Evolutionary conservation across 2,888 invertebrate genomes (phyloP), one percentile per base, ranked within the genome.

Genomic region (Mesopsocus fuscifrons): DNA sequence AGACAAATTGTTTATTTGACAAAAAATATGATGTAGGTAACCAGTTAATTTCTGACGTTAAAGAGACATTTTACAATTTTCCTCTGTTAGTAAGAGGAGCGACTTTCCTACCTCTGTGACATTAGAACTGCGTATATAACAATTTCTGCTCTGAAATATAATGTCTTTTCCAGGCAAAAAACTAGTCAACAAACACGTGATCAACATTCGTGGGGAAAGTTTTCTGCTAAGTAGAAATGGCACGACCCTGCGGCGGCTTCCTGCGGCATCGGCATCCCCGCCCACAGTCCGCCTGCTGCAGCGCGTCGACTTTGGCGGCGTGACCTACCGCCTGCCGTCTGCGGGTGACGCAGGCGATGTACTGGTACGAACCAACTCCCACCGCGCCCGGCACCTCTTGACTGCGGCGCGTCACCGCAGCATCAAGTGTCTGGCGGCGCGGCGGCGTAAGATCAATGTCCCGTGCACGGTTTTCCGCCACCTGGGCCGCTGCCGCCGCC

Each of bases 381-480:
- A 50, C 34, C 46, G 42, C 13, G 49, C 50, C 34, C 52, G 55
- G 42, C 52, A 49, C 41, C 43, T 52, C 5, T 46, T 57, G 22
- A 55, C 72, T 49, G 68, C 66, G 46, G 69, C 69, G 3, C 68
- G 71, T 48, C 68, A 69, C 44, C 67, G 64, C 44, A 74, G 71
- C 51, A 64, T 74, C 44, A 64, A 67, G 48, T 58, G 66, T 41
- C 56, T 71, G n/a, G 61, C 65, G 5, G 64, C 61, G 48, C 67
- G 66, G 53, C 55, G 70, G 47, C 77, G 73, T 54, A 77, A 75
- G 56, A 79, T 76, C 50, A 84, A 85, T 58, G 71, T 81, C 42
- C 82, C 83, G 1, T 94, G 94, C 57, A 72, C 79, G 43, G 73
- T 82, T 49, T 94, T 72, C 57, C 77, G 75, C 54, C 77, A 79